Conservation (phyloP, 2,888 invertebrate species). For the Pseudococcus viburni region DNA sequence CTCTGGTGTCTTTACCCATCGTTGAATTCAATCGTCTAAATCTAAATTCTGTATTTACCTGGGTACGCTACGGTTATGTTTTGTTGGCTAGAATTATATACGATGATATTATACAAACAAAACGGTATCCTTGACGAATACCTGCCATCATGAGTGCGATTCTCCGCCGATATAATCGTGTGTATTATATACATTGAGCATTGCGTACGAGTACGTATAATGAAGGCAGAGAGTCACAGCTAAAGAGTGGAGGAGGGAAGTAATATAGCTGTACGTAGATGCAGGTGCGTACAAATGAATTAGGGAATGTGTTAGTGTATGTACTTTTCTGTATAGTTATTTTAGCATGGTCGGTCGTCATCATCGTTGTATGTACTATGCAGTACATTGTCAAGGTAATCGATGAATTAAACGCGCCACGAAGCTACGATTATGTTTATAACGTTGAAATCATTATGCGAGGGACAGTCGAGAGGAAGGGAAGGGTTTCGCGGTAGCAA, state of each 20-base stretch:
- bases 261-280: background rate
- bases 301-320: no score
- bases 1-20: no score
- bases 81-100: background rate
- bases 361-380: background rate
- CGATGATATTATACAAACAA: background rate
- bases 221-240: no score
- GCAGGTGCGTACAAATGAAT: background rate
- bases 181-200: background rate
- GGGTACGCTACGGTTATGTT: background rate
- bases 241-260: background rate
- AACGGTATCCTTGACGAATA: conserved; percentile 46
- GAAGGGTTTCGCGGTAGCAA: background rate
- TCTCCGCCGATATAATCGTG: background rate
- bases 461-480: background rate
- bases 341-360: background rate
- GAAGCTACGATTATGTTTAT: background rate
- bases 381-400: conserved; percentile 50
- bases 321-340: background rate
- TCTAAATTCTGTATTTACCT: background rate
- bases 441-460: conserved; percentile 3
- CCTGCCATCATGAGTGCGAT: background rate
- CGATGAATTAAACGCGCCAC: conserved; percentile 19
- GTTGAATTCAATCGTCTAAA: background rate
- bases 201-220: no score